Evolutionary conservation across 2,888 invertebrate species (phyloP).

Genomic region (Xestia rhomboidea): DNA sequence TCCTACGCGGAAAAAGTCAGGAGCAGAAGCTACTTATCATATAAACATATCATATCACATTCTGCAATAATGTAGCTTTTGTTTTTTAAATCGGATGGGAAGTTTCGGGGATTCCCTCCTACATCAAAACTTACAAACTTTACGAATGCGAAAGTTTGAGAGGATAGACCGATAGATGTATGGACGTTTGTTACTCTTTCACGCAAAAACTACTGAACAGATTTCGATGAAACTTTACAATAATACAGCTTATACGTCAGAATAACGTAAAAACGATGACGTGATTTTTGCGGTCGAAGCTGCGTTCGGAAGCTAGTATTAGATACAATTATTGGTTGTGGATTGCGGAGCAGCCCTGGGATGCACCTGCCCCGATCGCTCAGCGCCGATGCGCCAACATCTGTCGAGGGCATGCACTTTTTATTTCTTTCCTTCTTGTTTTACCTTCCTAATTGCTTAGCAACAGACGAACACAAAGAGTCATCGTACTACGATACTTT

Average conservation of each 20-base stretch:
- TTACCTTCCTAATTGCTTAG: constrained; percentile 79
- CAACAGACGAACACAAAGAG: constrained; percentile 74
- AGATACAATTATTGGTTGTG: constrained; percentile 27
- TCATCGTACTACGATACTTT: constrained; percentile 75
- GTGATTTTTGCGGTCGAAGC: neutral
- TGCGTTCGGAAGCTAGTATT: neutral
- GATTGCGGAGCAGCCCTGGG: constrained; percentile 78
- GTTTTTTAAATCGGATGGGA: neutral
- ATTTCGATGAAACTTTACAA: neutral
- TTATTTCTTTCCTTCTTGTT: constrained; percentile 76
- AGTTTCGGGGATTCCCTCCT: neutral
- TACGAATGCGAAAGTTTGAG: neutral
- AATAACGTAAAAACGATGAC: neutral
- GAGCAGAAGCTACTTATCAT: too few species aligned
- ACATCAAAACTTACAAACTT: neutral
- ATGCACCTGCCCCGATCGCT: constrained; percentile 87
- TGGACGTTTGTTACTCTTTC: neutral
- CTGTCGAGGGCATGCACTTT: constrained; percentile 84
- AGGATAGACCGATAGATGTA: too few species aligned
- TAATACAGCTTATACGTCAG: neutral
- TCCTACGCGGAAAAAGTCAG: too few species aligned
- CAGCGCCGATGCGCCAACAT: constrained; percentile 85
- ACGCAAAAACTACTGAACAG: neutral
- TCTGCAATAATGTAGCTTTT: neutral
- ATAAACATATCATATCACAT: neutral